Percentiles rank a stretch among this genome's conserved stretches.
Evolutionary conservation across 2,888 invertebrate genomes (phyloP).

Genomic region (Digitonthophagus gazella): DNA sequence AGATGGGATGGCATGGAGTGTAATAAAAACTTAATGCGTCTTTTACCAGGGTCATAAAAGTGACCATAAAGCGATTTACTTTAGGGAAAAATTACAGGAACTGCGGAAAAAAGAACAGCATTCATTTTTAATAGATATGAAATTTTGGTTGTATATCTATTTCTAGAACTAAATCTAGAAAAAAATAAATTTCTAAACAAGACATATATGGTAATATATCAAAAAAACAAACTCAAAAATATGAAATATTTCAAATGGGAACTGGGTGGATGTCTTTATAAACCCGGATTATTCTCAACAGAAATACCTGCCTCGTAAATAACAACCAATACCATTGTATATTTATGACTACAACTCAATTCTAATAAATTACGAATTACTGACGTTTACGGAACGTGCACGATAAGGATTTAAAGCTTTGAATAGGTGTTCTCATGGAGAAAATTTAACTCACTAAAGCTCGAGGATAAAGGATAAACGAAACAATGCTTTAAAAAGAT

Average conservation of each 20-base stretch:
- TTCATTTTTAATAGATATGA: not conserved
- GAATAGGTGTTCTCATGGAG: too few species aligned
- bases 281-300: not conserved
- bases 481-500: too few species aligned
- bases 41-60: not conserved
- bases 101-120: not conserved
- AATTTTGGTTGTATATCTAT: not conserved
- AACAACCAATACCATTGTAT: not conserved
- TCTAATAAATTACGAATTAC: not conserved
- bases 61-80: not conserved
- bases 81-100: not conserved
- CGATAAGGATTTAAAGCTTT: not conserved
- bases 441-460: too few species aligned
- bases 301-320: not conserved
- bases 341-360: not conserved
- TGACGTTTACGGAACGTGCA: not conserved
- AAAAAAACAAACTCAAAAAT: too few species aligned
- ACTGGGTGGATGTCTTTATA: not conserved
- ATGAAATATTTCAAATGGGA: not conserved
- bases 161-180: too few species aligned
- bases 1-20: not conserved
- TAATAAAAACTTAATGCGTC: not conserved
- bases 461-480: too few species aligned
- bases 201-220: too few species aligned
- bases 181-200: too few species aligned